Percentiles rank a stretch among this genome's conserved stretches.
phyloP scores from a whole-genome alignment of 2,888 invertebrate species.

The Epinotia ramella region DNA sequence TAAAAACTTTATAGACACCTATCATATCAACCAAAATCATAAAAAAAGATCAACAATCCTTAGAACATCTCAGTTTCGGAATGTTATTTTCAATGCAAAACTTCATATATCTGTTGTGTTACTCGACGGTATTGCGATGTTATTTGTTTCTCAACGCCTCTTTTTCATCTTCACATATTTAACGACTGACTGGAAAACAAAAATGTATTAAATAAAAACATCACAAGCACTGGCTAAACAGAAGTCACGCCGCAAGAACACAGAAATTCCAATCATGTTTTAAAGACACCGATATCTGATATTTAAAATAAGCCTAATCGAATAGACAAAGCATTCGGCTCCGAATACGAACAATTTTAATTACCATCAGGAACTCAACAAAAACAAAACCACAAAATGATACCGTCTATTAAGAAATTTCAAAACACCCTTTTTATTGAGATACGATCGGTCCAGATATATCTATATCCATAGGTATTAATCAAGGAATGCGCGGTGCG shows the following conservation, averaged over 20 bases:
- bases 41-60: too few species aligned
- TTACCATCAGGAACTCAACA: conserved; percentile 61
- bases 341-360: conserved; percentile 63
- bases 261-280: conserved; percentile 20
- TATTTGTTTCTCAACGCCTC: too few species aligned
- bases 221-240: background rate
- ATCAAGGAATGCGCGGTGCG: conserved; percentile 75
- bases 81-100: too few species aligned
- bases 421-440: conserved; percentile 77
- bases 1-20: too few species aligned
- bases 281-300: conserved; percentile 17
- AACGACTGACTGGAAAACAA: too few species aligned
- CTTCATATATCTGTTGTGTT: too few species aligned
- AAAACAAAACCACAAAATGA: conserved; percentile 61
- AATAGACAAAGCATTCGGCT: conserved; percentile 43
- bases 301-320: conserved; percentile 28
- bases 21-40: too few species aligned
- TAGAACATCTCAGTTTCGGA: too few species aligned
- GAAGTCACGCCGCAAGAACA: background rate
- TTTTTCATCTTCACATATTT: too few species aligned
- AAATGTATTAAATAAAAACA: too few species aligned
- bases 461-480: conserved; percentile 61
- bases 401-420: conserved; percentile 75
- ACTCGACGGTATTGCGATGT: too few species aligned
- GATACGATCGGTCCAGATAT: conserved; percentile 69